phyloP scores from a whole-genome alignment of 1,140 invertebrate genomes.

The Bombus polaris region DNA sequence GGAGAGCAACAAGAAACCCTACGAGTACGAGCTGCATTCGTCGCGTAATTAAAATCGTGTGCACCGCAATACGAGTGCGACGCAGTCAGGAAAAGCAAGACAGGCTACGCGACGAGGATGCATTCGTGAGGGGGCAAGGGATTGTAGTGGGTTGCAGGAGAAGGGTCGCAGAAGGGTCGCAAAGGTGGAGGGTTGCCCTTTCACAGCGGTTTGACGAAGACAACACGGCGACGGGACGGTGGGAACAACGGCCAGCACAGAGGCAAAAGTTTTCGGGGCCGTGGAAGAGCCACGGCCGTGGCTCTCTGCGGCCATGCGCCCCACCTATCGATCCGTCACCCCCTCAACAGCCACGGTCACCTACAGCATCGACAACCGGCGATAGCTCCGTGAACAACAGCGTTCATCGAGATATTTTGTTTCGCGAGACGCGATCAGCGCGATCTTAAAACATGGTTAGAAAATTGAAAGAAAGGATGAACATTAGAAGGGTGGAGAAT shows the following conservation, averaged over 20 bases:
- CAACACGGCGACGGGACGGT: not conserved
- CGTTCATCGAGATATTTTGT: conserved; percentile 68
- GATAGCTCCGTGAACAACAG: conserved; percentile 60
- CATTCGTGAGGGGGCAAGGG: too few relatives aligned
- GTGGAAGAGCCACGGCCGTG: conserved; percentile 51
- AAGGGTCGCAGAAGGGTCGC: not conserved
- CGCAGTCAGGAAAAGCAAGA: not conserved
- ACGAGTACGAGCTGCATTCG: not conserved
- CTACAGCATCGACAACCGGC: conserved; percentile 37
- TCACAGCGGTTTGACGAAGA: not conserved
- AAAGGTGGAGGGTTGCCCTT: not conserved
- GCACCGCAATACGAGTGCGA: not conserved
- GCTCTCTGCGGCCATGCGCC: conserved; percentile 73
- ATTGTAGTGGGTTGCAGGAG: not conserved
- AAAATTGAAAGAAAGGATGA: not conserved
- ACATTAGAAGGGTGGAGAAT: not conserved
- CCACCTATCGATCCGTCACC: conserved; percentile 72
- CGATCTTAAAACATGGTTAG: not conserved
- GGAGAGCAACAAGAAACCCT: not conserved
- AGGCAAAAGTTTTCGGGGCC: conserved; percentile 67
- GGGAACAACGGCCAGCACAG: not conserved
- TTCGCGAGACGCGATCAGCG: conserved; percentile 62
- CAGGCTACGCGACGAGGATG: not conserved
- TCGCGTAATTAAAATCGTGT: conserved; percentile 33
- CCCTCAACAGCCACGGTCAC: conserved; percentile 20